Evolutionary conservation across 2,888 invertebrate species (phyloP).

Genomic region (Platypus cylindrus): DNA sequence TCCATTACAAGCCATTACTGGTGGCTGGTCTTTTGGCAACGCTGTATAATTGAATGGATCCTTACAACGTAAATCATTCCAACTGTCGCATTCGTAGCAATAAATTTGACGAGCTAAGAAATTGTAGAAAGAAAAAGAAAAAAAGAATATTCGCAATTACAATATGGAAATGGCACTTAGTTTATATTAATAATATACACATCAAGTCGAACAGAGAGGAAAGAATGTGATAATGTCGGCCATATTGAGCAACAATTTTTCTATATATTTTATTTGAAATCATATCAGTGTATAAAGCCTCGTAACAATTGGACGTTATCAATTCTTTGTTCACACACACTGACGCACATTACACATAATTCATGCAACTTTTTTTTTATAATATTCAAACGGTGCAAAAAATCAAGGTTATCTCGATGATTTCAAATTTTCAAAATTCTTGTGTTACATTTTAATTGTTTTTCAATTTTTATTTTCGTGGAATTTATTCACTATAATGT

Average conservation of each 20-base stretch:
- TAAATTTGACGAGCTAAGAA: slow-evolving; percentile 71
- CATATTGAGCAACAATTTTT: too few relatives aligned
- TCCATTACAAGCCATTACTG: slow-evolving; percentile 78
- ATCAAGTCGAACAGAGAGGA: too few relatives aligned
- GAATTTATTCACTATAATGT: too few relatives aligned
- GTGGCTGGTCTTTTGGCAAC: slow-evolving; percentile 75
- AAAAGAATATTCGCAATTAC: not conserved
- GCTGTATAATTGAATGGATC: slow-evolving; percentile 91
- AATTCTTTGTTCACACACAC: not conserved
- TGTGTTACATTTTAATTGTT: too few relatives aligned
- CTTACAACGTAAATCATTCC: slow-evolving; percentile 79
- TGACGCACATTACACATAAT: not conserved
- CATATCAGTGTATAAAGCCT: not conserved
- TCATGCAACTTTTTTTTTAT: not conserved
- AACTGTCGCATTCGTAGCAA: slow-evolving; percentile 90
- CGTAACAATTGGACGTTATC: not conserved
- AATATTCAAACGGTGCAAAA: not conserved
- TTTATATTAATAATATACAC: too few relatives aligned
- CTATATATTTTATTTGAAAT: not conserved
- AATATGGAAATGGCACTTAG: not conserved
- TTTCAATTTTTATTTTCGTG: too few relatives aligned
- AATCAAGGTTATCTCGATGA: not conserved
- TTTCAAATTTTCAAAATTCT: not conserved
- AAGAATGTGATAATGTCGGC: too few relatives aligned
- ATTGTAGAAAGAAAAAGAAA: too few relatives aligned